Evolutionary conservation across 2,888 invertebrate species (phyloP), one percentile per base, ranked within the genome.

Genomic region (Parelbella ahira): DNA sequence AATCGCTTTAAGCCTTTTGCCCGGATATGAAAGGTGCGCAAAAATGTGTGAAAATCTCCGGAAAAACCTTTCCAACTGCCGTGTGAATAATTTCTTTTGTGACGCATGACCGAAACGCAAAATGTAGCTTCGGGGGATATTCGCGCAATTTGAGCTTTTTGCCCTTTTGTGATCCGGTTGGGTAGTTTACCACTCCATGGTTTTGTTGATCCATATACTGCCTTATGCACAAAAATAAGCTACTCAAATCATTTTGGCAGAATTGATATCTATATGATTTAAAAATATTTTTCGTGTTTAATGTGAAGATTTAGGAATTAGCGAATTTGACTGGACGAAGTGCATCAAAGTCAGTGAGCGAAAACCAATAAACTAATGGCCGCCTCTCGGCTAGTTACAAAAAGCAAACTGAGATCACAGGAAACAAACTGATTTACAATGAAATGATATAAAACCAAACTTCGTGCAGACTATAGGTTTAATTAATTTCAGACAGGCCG

Each of bases 1-100:
- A 10, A 19, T 7, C 24, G 38, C 30, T 23, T 30, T 29, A 25
- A 25, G 4, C 41, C 15, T 25, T 41, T 39, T 21, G 20, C 6
- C 20, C 27, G 24, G 32, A 33, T 33, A 38, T 33, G 28, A 29
- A 42, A 36, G 41, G 34, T 42, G 36, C 9, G 34, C 18, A 23
- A 36, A 34, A 34, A 42, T 39, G 13, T 42, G 36, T 23, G 36
- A 29, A 42, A 36, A 42, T 36, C 34, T 23, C 12, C 23, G 41
- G 29, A 28, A 42, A 43, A 36, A 43, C 34, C 42, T 43, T 43
- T 34, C 27, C 32, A 36, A 19, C 42, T 24, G 29, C 24, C 32
- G 34, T 23, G 36, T 43, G 36, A 43, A 43, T 43, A 43, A 43
- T 43, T 43, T 28, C 36, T 43, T 43, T 43, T 43, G 34, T 42